These are phyloP conservation scores for Nyctereutes procyonoides DNA, from an alignment of 2,113 vertebrate species.

Conservation along the genomic window DNA sequence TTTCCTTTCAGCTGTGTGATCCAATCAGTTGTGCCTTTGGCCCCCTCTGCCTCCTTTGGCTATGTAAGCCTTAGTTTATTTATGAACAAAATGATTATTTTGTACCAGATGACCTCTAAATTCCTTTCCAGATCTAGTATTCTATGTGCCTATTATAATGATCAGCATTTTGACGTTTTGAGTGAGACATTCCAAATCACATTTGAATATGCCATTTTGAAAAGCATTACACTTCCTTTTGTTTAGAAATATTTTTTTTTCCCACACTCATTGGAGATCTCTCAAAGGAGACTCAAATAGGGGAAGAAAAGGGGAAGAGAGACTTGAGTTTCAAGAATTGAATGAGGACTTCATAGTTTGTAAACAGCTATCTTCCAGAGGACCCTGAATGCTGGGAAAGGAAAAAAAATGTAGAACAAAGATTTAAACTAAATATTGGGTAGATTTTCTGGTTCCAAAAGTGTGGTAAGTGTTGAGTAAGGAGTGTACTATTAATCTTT, in stretches of 20 bases:
- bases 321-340: not conserved
- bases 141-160: not conserved
- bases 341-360: not conserved
- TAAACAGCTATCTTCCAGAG: not conserved
- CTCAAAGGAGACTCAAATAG: not conserved
- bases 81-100: not conserved
- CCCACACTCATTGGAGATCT: not conserved
- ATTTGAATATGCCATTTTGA: not conserved
- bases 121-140: not conserved
- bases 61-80: not conserved
- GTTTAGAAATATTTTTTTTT: constrained; percentile 4
- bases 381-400: not conserved
- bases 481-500: not conserved
- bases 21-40: rapidly evolving
- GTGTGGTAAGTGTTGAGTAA: not conserved
- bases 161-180: not conserved
- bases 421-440: not conserved
- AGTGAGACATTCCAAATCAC: not conserved
- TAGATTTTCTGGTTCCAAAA: not conserved
- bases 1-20: not conserved
- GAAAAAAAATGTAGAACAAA: not conserved
- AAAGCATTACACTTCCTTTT: not conserved
- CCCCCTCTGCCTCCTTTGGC: not conserved
- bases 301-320: not conserved
- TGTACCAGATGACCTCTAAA: not conserved